Base-by-base conservation (phyloP, 2,888 invertebrate species). In the Creontiades dilutus region DNA sequence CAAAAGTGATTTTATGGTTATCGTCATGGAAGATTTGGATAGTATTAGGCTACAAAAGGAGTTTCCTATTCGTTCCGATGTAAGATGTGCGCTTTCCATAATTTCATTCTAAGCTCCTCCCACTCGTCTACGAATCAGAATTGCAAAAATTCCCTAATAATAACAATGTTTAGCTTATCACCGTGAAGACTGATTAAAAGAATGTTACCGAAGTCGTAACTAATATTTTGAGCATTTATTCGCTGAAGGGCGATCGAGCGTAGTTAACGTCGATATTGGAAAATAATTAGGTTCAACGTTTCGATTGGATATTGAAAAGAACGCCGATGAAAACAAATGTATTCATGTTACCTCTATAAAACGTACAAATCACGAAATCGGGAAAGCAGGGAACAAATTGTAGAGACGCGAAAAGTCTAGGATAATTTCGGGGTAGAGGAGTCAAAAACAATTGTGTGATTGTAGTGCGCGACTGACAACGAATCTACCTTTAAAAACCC, bases 171-270 rank as follows among this genome's bases (percentile, higher is more conserved):
- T n/a, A 52, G 46, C n/a, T 55, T n/a, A 23, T 61, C 55, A 85
- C 61, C 85, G 5, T 37, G 85, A 85, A 85, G 85, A 85, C 85
- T 85, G 85, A 85, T 61, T 57, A 85, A 37, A 37, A 37, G 85
- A 57, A 61, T 85, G 85, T 85, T 28, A 23, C 37, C 37, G 2
- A 4, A 2, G 37, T 37, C 7, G 68, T 23, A 68, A 23, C 68
- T 27, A 68, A 68, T 68, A 68, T 68, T 68, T 68, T 68, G 68
- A 68, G 23, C 23, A 23, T 68, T 68, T 68, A 12, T 7, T 68
- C 19, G 68, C 7, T 61, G 61, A 61, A 16, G 19, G n/a, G 3
- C 19, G 61, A 19, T 61, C 16, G 57, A 57, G 57, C 9, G 7
- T 48, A 13, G 48, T 48, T 11, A 11, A 7, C 48, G 16, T 57